Percentiles rank a stretch among this genome's conserved stretches.
Conservation (phyloP, 1,140 invertebrate genomes). For the Ectropis grisescens region DNA sequence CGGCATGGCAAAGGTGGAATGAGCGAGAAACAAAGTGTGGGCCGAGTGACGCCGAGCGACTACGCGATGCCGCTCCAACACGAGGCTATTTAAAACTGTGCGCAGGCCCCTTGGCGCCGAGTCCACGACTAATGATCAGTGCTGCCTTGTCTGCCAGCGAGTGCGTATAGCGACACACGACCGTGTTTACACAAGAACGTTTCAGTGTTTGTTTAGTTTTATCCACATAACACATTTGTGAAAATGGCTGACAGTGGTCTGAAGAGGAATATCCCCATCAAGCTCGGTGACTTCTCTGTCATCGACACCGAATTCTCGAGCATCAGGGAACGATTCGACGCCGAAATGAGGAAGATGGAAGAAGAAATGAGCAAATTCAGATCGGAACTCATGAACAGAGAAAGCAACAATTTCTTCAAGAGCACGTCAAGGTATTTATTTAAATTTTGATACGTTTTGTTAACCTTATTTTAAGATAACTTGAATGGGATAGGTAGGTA, state of each 20-base stretch:
- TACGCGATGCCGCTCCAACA: slow-evolving; percentile 44
- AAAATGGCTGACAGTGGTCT: slow-evolving; percentile 83
- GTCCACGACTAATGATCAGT: slow-evolving; percentile 66
- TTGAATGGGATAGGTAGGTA: too few species aligned
- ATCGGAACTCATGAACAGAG: slow-evolving; percentile 91
- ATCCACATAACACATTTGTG: slow-evolving; percentile 30
- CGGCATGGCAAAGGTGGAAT: slow-evolving; percentile 42
- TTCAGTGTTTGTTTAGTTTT: slow-evolving; percentile 64
- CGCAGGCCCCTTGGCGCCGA: slow-evolving; percentile 66
- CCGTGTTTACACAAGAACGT: slow-evolving; percentile 56
- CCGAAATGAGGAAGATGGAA: slow-evolving; percentile 98
- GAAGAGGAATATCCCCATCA: slow-evolving; percentile 93
- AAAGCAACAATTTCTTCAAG: slow-evolving; percentile 92
- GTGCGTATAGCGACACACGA: slow-evolving; percentile 48
- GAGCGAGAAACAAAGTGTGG: slow-evolving; percentile 65
- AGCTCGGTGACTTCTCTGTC: slow-evolving; percentile 93
- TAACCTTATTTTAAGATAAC: too few species aligned
- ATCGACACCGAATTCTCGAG: slow-evolving; percentile 97
- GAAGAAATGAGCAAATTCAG: slow-evolving; percentile 98
- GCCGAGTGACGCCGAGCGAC: slow-evolving; percentile 57
- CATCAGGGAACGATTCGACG: slow-evolving; percentile 95
- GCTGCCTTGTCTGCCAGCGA: slow-evolving; percentile 50
- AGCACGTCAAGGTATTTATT: slow-evolving; percentile 83
- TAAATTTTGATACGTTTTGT: slow-evolving; percentile 15
- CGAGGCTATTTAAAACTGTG: slow-evolving; percentile 70